Evolutionary conservation across 1,140 invertebrate species (phyloP).

Genomic region (Eumaeus atala): DNA sequence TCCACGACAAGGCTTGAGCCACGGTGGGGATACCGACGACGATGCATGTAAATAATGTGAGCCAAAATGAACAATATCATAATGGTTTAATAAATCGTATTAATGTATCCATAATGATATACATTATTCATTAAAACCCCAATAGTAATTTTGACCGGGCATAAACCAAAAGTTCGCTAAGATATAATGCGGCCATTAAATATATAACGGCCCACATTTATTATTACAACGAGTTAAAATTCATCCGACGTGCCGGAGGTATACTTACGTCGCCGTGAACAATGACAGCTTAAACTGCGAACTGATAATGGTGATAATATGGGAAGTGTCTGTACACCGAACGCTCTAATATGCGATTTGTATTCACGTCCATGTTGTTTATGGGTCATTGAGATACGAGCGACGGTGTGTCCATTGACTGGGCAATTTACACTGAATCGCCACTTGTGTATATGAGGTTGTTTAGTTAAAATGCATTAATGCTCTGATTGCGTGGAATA

Average conservation of each 20-base stretch:
- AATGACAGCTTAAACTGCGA: constrained; percentile 14
- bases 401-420: constrained; percentile 44
- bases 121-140: constrained; percentile 5
- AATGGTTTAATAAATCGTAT: constrained; percentile 9
- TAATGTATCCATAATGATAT: constrained; percentile 1
- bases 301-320: constrained; percentile 47
- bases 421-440: constrained; percentile 55
- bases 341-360: constrained; percentile 66
- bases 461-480: constrained; percentile 32
- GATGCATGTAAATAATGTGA: neutral
- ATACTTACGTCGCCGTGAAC: neutral
- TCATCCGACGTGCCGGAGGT: neutral
- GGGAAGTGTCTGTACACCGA: constrained; percentile 36
- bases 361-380: constrained; percentile 66
- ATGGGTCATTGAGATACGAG: constrained; percentile 62
- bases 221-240: constrained; percentile 4
- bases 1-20: no score
- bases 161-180: constrained; percentile 7
- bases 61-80: neutral
- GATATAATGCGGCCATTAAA: constrained; percentile 5
- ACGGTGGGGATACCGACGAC: no score
- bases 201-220: constrained; percentile 1
- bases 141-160: constrained; percentile 7
- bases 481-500: constrained; percentile 34
- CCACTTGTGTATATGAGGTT: constrained; percentile 50